Percentiles rank a stretch among this genome's conserved stretches.
These are phyloP conservation scores for Chironomus riparius DNA, from an alignment of 2,888 invertebrate genomes.

Conservation along the genomic window DNA sequence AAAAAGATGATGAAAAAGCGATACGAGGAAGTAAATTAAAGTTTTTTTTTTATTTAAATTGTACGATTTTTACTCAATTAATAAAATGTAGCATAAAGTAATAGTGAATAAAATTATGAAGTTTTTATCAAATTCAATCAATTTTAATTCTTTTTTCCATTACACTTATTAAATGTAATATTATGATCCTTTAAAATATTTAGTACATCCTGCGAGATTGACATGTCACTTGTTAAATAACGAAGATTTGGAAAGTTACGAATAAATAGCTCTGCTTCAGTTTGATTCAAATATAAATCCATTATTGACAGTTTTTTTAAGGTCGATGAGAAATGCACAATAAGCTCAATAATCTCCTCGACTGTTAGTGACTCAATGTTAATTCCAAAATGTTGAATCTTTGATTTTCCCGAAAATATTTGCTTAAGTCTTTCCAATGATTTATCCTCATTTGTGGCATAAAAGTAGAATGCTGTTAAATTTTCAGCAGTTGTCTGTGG, in stretches of 20 bases:
- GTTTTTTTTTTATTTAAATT: neutral
- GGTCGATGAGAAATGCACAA: neutral
- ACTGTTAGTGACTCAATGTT: slow-evolving; percentile 18
- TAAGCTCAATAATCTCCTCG: slow-evolving; percentile 8
- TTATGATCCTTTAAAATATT: neutral
- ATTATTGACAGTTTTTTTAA: neutral
- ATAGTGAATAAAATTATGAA: neutral
- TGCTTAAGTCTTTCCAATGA: neutral
- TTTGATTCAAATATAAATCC: slow-evolving; percentile 2
- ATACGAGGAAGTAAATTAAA: slow-evolving; percentile 38
- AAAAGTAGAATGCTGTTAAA: neutral
- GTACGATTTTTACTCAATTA: neutral
- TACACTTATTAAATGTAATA: neutral
- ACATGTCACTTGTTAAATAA: neutral
- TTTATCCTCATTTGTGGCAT: neutral
- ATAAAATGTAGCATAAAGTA: neutral
- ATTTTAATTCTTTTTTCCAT: neutral
- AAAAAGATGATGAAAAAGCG: slow-evolving; percentile 44
- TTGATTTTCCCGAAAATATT: neutral
- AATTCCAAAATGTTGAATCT: neutral
- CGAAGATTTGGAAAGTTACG: neutral
- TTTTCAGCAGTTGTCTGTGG: neutral
- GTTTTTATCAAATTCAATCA: neutral
- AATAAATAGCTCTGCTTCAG: slow-evolving; percentile 14
- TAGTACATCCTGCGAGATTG: neutral